phyloP scores from a whole-genome alignment of 2,888 invertebrate genomes.

The Operophtera brumata region DNA sequence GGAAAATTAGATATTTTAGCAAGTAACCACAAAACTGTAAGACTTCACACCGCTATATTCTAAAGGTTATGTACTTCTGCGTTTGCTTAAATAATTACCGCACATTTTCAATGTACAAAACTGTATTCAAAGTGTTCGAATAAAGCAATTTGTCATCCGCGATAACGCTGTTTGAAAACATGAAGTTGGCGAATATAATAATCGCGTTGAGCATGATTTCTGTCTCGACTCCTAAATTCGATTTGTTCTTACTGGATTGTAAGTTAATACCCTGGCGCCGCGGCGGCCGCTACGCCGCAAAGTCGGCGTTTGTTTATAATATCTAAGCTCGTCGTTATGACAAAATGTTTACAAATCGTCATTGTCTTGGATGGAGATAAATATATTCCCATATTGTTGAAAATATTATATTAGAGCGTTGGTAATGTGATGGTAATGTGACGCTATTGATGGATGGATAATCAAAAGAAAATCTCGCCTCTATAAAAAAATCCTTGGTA shows the following conservation, averaged over 20 bases:
- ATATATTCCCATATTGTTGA: background rate
- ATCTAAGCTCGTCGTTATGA: constrained; percentile 56
- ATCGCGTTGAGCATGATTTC: constrained; percentile 56
- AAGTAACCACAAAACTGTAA: background rate
- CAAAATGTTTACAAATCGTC: constrained; percentile 53
- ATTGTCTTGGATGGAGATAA: background rate
- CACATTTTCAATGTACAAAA: constrained; percentile 17
- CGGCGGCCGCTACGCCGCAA: constrained; percentile 53
- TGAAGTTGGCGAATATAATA: constrained; percentile 61
- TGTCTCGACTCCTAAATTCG: constrained; percentile 44
- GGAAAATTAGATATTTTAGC: background rate
- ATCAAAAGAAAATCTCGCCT: too few relatives aligned
- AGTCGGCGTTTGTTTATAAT: constrained; percentile 56
- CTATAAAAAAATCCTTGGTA: too few relatives aligned
- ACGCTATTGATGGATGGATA: too few relatives aligned
- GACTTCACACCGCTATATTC: background rate
- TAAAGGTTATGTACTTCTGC: background rate
- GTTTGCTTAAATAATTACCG: constrained; percentile 1
- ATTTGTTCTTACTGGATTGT: constrained; percentile 59
- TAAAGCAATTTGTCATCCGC: constrained; percentile 57
- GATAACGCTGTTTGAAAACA: constrained; percentile 59
- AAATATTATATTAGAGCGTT: background rate
- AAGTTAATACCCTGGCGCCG: constrained; percentile 65
- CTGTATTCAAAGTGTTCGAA: constrained; percentile 36
- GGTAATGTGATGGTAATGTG: too few relatives aligned